Base-by-base conservation (phyloP, 2,113 vertebrate genomes). In the Acrocephalus arundinaceus region DNA sequence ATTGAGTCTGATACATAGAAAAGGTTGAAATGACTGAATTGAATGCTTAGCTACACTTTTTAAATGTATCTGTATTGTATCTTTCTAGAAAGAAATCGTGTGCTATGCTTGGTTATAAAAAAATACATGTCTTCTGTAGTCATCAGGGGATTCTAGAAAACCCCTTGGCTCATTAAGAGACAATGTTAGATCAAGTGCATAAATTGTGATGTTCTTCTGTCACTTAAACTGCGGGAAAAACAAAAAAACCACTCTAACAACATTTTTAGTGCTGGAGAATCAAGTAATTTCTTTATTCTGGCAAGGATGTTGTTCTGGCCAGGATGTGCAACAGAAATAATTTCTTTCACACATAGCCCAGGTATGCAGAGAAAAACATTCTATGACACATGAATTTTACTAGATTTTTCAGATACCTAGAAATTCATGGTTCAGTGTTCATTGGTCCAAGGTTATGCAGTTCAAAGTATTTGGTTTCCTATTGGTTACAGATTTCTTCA, bases 401-500 rank as follows among this genome's bases (percentile, higher is more conserved):
- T n/a, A 30, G 15, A 23, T n/a, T 61, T 82, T 71, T 71, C 24
- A 30, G 45, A 12, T 28, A 15, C 21, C 43, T 43, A 20, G 45
- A 18, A 51, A 61, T 43, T 51, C 3, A 19, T 35, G 13, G 31
- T 43, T 43, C 19, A 30, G 1, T 24, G 45, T 43, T 24, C 55
- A 35, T 51, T 15, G 30, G 37, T 51, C 66, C 66, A 22, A 30
- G 6, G 19, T 43, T 8, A 30, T 0, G 0, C 6, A n/a, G 20
- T n/a, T 82, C 35, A 51, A 14, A n/a, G 41, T 41, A 10, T 23
- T 35, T 55, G 20, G 15, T 45, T 82, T 82, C 24, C 23, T 51
- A 5, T 17, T 82, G 6, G 19, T 49, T 12, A 18, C 0, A 1
- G 18, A 23, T 51, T 70, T 51, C 30, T 51, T 28, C 0, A 0